Base-by-base conservation (phyloP, 2,888 invertebrate genomes). In the Plagiodera versicolora region DNA sequence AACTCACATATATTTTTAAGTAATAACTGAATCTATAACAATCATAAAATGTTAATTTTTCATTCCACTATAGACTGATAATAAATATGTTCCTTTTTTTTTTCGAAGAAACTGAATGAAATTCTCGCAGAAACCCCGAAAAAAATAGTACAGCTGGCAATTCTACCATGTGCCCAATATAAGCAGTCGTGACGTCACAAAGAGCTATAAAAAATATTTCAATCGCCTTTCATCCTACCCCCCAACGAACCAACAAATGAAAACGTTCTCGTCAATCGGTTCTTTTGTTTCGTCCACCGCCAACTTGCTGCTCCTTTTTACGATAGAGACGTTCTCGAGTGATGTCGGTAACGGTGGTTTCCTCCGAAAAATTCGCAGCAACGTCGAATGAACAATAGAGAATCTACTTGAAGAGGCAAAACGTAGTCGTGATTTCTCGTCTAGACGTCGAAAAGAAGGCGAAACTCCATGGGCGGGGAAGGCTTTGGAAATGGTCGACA, bases 241-340 rank as follows among this genome's bases (percentile, higher is more conserved):
- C 49, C 53, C 52, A 46, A 52, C n/a, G 52, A 39, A 14, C 39
- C 18, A 16, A 47, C 52, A 56, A 56, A 63, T 56, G 59, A 63
- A 63, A 58, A 53, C 56, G 56, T 63, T 39, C 47, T 30, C 54
- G 46, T 54, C 57, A 59, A 60, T 56, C 59, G 44, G 63, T 57
- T 58, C 60, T 60, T 63, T 63, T 63, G 57, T 63, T 44, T 57
- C 11, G 56, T 30, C 18, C 39, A 11, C 49, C 24, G 56, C 56
- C 32, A 56, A 35, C 59, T 57, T 63, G 54, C 60, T 63, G 56
- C 54, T 60, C 49, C 32, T 32, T 14, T 53, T 49, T 53, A 50
- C 46, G 47, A 50, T 56, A 50, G 46, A 56, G 51, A 64, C 56
- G 61, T 64, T 24, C 64, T 64, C 61, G 57, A 64, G 61, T 59